phyloP scores from a whole-genome alignment of 2,797 vertebrate genomes.

The Danionella dracula region DNA sequence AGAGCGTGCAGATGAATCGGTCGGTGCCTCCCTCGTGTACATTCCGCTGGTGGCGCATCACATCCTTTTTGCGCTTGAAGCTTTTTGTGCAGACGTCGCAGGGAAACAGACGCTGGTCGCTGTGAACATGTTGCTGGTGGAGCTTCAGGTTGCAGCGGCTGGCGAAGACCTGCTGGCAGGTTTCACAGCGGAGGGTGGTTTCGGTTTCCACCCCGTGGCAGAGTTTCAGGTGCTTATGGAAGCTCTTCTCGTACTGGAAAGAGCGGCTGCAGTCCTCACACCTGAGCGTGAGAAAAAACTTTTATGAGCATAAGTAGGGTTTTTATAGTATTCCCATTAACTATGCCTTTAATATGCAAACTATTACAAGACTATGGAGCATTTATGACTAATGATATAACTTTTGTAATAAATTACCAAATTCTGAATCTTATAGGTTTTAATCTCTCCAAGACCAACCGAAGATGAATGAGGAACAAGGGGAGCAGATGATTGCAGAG shows the following conservation, averaged over 20 bases:
- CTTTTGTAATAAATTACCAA: no score
- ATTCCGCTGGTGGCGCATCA: constrained; percentile 85
- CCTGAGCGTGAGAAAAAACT: constrained; percentile 22
- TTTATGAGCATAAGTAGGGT: no score
- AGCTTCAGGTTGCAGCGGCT: constrained; percentile 95
- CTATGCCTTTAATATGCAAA: no score
- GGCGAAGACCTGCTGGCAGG: constrained; percentile 88
- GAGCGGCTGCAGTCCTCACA: constrained; percentile 83
- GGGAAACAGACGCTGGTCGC: constrained; percentile 81
- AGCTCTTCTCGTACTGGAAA: constrained; percentile 93
- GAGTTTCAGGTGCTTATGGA: constrained; percentile 84
- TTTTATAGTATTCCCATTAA: no score
- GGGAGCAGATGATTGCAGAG: no score
- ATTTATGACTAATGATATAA: no score
- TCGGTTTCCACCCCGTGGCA: constrained; percentile 81
- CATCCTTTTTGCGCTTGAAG: constrained; percentile 95
- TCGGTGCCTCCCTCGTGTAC: constrained; percentile 87
- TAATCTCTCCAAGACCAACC: no score
- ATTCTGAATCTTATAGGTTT: no score
- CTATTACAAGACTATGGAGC: no score
- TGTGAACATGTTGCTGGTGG: constrained; percentile 95
- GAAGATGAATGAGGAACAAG: no score
- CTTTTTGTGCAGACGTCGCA: constrained; percentile 87
- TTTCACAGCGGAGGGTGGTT: constrained; percentile 79
- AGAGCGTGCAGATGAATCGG: constrained; percentile 78